phyloP scores from a whole-genome alignment of 2,113 vertebrate genomes.

The Gallinago paraguaiae region DNA sequence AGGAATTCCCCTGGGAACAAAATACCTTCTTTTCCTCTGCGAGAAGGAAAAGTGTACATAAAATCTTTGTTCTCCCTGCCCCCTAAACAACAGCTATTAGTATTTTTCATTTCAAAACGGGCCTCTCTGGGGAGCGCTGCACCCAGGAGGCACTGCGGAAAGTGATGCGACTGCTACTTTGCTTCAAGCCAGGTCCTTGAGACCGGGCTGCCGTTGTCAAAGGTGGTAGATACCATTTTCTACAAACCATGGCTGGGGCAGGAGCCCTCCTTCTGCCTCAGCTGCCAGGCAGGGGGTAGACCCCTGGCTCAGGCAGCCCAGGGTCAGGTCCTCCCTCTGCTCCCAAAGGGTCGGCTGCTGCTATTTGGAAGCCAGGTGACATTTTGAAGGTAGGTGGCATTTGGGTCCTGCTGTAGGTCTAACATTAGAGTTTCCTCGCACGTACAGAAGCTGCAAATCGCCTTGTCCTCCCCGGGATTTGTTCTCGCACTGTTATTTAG shows the following conservation, averaged over 20 bases:
- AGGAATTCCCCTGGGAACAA: fast-evolving
- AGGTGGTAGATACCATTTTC: not conserved
- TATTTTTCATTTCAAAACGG: not conserved
- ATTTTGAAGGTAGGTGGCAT: not conserved
- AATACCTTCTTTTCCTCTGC: not conserved
- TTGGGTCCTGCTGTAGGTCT: not conserved
- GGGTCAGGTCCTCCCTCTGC: not conserved
- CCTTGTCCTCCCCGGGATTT: not conserved
- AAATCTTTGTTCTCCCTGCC: not conserved
- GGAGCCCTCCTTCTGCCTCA: not conserved
- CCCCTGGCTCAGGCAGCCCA: not conserved
- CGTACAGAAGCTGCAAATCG: not conserved
- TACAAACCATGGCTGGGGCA: not conserved
- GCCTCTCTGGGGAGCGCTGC: fast-evolving
- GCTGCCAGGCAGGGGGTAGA: fast-evolving
- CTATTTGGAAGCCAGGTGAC: not conserved
- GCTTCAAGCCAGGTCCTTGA: not conserved
- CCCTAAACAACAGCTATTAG: not conserved
- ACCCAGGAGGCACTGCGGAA: not conserved
- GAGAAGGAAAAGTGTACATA: not conserved
- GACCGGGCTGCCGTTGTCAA: not conserved
- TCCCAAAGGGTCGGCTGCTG: not conserved
- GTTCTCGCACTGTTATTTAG: not conserved
- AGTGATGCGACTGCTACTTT: not conserved
- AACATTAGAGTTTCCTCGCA: not conserved